A percentile compares a stretch with the other conserved stretches of the same genome.
These are phyloP conservation scores for Parasteatoda tepidariorum DNA, from an alignment of 1,140 invertebrate species.

Conservation along the genomic window DNA sequence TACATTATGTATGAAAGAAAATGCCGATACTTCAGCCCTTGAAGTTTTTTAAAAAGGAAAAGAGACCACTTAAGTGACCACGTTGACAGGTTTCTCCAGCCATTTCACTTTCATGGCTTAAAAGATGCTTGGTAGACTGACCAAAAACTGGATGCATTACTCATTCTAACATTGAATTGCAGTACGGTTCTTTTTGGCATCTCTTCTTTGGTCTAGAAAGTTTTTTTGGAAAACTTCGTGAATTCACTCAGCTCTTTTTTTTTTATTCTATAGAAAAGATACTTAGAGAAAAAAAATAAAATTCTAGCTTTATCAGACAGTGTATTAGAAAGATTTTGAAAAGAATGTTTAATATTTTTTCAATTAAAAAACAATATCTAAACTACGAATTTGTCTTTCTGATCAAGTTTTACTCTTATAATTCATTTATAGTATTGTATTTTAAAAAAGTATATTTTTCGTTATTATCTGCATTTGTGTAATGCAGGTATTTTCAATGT, in stretches of 20 bases:
- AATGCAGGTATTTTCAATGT: too few relatives aligned
- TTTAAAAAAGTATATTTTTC: too few relatives aligned
- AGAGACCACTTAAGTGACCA: slow-evolving; percentile 12
- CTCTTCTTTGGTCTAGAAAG: too few relatives aligned
- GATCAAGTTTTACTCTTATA: too few relatives aligned
- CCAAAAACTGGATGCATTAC: slow-evolving; percentile 39
- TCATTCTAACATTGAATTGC: slow-evolving; percentile 14
- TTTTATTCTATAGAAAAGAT: neutral
- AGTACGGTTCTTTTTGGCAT: slow-evolving; percentile 34
- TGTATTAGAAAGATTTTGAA: too few relatives aligned
- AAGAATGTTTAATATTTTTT: too few relatives aligned
- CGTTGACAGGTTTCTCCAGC: slow-evolving; percentile 45
- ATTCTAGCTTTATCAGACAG: too few relatives aligned
- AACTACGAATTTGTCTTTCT: too few relatives aligned
- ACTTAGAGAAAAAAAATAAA: too few relatives aligned
- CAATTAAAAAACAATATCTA: too few relatives aligned
- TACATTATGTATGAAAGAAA: slow-evolving; percentile 54
- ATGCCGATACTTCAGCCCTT: slow-evolving; percentile 12
- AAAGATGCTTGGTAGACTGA: slow-evolving; percentile 43
- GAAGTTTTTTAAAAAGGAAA: slow-evolving; percentile 28
- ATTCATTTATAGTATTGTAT: too few relatives aligned
- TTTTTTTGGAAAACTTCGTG: neutral
- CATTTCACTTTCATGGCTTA: slow-evolving; percentile 43
- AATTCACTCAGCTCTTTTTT: neutral
- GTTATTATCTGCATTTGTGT: too few relatives aligned